Conservation (phyloP, 1,140 invertebrate species). For the Hycleus phaleratus region DNA sequence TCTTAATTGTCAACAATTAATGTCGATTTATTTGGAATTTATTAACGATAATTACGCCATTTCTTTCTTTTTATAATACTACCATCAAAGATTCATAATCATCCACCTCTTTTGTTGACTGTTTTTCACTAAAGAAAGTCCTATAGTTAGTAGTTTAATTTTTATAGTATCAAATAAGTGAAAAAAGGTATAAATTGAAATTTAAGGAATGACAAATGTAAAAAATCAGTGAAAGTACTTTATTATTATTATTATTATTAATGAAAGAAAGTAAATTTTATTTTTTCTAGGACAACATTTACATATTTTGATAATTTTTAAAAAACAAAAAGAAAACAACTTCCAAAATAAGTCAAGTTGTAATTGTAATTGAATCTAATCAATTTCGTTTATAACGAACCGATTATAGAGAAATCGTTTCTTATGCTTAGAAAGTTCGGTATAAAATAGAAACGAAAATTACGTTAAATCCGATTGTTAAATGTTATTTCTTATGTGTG, state of each 20-base stretch:
- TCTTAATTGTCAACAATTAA: too few relatives aligned
- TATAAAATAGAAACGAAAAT: background rate
- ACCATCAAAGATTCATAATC: too few relatives aligned
- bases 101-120: too few relatives aligned
- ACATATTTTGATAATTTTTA: conserved; percentile 5
- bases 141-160: too few relatives aligned
- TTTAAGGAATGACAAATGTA: background rate
- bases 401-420: background rate
- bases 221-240: conserved; percentile 7
- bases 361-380: background rate
- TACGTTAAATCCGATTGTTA: too few relatives aligned
- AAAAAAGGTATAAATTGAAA: background rate
- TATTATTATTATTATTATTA: background rate
- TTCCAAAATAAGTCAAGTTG: conserved; percentile 2
- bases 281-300: conserved; percentile 11
- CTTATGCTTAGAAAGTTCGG: conserved; percentile 2
- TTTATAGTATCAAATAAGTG: too few relatives aligned
- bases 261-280: conserved; percentile 8
- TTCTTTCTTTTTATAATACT: too few relatives aligned
- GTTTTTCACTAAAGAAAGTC: too few relatives aligned
- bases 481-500: too few relatives aligned
- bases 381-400: background rate
- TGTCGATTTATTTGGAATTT: too few relatives aligned
- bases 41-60: too few relatives aligned
- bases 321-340: background rate